Base-by-base conservation (phyloP, 2,113 vertebrate genomes). In the Hydropotes inermis region DNA sequence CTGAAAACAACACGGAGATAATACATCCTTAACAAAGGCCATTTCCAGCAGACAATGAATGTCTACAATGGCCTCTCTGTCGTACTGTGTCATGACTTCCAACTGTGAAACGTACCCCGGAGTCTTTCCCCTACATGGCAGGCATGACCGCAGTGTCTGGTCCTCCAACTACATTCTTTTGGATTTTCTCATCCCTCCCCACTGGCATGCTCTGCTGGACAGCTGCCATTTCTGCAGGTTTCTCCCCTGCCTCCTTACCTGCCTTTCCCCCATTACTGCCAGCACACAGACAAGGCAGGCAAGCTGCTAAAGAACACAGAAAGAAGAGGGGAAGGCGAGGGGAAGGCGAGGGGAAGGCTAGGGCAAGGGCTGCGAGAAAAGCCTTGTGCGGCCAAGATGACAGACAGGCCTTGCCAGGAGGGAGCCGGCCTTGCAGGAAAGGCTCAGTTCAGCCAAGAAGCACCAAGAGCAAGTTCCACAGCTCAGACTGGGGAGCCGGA, bases 111-210 rank as follows among this genome's bases (percentile, higher is more conserved):
- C 87, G 43, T 43, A 23, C 94, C 67, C 36, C 30, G 36, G 36
- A 17, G 33, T 64, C 94, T 89, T 61, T 83, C 78, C 28, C 70
- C 25, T 6, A 55, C 84, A 52, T 6, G 76, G 50, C 61, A 36
- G 17, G 55, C 25, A 11, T 43, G 57, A 93, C 13, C 1, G 92
- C 91, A 28, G 84, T 1, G 83, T 87, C 94, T 92, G 76, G 55
- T 43, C 70, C 57, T 94, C 43, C 67, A 13, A 60, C 92, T 36
- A 15, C 47, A 6, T 94, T 82, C 93, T 92, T 87, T 9, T 4
- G 30, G 27, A 54, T 54, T 87, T 87, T 57, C 36, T 82, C 90
- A n/a, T 76, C 30, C 27, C 28, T 85, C 15, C 19, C 74, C 64
- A 67, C 82, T 82, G 70, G 30, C n/a, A 7, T 3, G 16, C 74